Evolutionary conservation across 2,888 invertebrate genomes (phyloP).

Genomic region (Ptycholaimellus sp.): DNA sequence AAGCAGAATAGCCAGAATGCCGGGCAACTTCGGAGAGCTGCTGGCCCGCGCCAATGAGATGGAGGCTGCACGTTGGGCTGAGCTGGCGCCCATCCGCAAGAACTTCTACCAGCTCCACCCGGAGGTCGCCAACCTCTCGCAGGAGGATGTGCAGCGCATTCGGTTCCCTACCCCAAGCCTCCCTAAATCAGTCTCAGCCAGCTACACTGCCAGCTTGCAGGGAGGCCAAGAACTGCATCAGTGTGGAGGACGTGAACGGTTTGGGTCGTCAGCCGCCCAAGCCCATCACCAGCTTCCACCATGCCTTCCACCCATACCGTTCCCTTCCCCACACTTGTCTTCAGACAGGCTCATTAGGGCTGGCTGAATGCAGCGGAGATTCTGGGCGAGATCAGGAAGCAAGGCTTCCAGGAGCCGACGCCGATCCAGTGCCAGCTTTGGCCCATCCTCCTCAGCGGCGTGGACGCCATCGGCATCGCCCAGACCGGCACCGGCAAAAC

Average conservation of each 20-base stretch:
- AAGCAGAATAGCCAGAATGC: too few relatives aligned
- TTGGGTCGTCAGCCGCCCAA: slow-evolving; percentile 40
- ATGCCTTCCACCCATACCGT: slow-evolving; percentile 52
- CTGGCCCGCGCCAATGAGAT: too few relatives aligned
- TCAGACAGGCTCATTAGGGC: background rate
- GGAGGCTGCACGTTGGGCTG: too few relatives aligned
- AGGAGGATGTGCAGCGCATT: slow-evolving; percentile 41
- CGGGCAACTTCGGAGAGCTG: too few relatives aligned
- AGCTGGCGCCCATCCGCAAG: slow-evolving; percentile 39
- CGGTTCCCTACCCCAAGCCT: slow-evolving; percentile 17
- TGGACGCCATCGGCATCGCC: slow-evolving; percentile 75
- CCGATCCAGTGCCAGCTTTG: slow-evolving; percentile 70
- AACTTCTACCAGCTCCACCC: slow-evolving; percentile 58
- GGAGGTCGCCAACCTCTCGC: slow-evolving; percentile 41
- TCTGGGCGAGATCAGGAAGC: slow-evolving; percentile 50
- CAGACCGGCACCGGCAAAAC: slow-evolving; percentile 65
- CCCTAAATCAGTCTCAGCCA: background rate
- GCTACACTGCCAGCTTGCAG: slow-evolving; percentile 13
- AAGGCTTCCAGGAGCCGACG: slow-evolving; percentile 54
- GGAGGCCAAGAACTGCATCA: slow-evolving; percentile 35
- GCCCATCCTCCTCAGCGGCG: slow-evolving; percentile 51
- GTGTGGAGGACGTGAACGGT: slow-evolving; percentile 34
- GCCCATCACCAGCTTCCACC: slow-evolving; percentile 53
- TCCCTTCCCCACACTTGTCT: slow-evolving; percentile 9
- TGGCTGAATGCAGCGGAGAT: slow-evolving; percentile 57